Evolutionary conservation across 1,140 invertebrate species (phyloP).

Genomic region (Sycophaga agraensis): DNA sequence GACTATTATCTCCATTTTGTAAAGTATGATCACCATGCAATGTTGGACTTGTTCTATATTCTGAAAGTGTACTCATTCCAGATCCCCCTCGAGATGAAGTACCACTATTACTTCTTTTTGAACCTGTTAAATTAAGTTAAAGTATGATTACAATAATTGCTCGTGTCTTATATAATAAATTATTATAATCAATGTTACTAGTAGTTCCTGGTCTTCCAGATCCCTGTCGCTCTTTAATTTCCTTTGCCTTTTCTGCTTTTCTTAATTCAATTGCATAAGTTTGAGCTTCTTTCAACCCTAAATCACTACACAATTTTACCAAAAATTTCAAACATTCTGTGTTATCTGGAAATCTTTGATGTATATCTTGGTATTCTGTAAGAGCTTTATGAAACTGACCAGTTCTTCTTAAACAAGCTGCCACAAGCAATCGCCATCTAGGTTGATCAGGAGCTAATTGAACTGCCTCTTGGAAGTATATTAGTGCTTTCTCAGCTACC

Average conservation of each 20-base stretch:
- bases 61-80: constrained; percentile 58
- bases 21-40: constrained; percentile 40
- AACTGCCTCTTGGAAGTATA: constrained; percentile 85
- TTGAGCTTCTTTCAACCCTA: constrained; percentile 78
- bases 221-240: constrained; percentile 65
- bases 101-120: constrained; percentile 61
- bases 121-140: too few relatives aligned
- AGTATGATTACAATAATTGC: too few relatives aligned
- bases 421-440: constrained; percentile 83
- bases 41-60: constrained; percentile 48
- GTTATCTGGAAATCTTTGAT: constrained; percentile 81
- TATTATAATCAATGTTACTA: constrained; percentile 21
- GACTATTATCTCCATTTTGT: constrained; percentile 34
- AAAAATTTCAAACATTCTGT: constrained; percentile 84
- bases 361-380: constrained; percentile 77
- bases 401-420: constrained; percentile 77
- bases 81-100: constrained; percentile 61
- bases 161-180: too few relatives aligned
- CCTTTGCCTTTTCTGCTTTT: constrained; percentile 78
- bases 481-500: constrained; percentile 83
- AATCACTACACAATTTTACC: constrained; percentile 77
- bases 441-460: constrained; percentile 84
- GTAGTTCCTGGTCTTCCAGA: constrained; percentile 61
- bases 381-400: constrained; percentile 85
- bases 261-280: constrained; percentile 80